phyloP scores from a whole-genome alignment of 2,888 invertebrate species.

The Drosophila robusta region DNA sequence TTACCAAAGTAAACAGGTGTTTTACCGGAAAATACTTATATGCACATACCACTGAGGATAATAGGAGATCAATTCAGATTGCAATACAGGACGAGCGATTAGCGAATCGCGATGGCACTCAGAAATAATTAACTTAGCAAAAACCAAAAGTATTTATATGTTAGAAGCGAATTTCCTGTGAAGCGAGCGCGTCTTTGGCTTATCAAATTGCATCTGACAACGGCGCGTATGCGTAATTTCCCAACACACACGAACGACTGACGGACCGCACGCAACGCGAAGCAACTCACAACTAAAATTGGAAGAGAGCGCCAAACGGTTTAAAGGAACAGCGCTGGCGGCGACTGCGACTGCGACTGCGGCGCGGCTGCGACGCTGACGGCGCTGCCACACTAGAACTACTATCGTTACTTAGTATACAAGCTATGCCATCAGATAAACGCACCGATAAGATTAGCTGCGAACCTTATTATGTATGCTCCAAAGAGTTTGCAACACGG shows the following conservation, averaged over 20 bases:
- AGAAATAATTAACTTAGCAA: conserved; percentile 3
- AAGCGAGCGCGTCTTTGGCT: conserved; percentile 9
- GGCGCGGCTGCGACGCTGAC: conserved; percentile 10
- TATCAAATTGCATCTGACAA: conserved; percentile 6
- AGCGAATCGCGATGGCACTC: conserved; percentile 5
- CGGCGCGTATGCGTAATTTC: conserved; percentile 39
- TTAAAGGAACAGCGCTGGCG: conserved; percentile 42
- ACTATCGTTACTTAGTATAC: conserved; percentile 37
- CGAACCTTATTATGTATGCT: conserved; percentile 8
- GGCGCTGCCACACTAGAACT: conserved; percentile 8
- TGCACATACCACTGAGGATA: neutral
- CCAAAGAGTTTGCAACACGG: neutral
- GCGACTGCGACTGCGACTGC: conserved; percentile 31
- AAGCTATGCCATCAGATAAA: conserved; percentile 38
- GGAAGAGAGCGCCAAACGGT: conserved; percentile 40
- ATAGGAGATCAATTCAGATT: conserved; percentile 3
- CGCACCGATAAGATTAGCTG: conserved; percentile 46
- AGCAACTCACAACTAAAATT: conserved; percentile 66
- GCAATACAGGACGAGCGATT: neutral
- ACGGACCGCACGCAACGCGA: conserved; percentile 68
- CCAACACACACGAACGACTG: conserved; percentile 3
- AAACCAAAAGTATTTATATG: neutral
- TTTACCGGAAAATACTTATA: neutral
- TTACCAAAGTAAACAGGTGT: neutral
- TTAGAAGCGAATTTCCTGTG: neutral